Conservation (phyloP, 2,888 invertebrate species). For the Tridacna gigas region DNA sequence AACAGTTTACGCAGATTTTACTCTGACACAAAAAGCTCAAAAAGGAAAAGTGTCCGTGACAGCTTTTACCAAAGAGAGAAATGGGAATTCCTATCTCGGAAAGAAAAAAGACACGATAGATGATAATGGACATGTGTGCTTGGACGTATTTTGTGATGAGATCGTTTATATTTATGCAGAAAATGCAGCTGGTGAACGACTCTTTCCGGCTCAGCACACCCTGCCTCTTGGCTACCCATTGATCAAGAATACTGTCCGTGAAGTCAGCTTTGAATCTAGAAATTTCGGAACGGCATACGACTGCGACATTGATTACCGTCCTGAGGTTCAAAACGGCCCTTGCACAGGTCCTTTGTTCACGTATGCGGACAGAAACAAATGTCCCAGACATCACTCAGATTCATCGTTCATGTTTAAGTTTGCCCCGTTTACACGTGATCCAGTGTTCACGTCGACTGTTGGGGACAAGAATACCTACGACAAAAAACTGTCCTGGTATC, state of each 20-base stretch:
- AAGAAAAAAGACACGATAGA: slow-evolving; percentile 7
- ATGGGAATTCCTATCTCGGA: slow-evolving; percentile 5
- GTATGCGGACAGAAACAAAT: slow-evolving; percentile 1
- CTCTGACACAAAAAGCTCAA: neutral
- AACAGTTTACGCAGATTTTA: slow-evolving; percentile 30
- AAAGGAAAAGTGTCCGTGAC: slow-evolving; percentile 9
- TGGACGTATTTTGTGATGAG: slow-evolving; percentile 25
- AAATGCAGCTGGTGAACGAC: slow-evolving; percentile 12
- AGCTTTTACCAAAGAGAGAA: slow-evolving; percentile 7
- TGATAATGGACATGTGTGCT: slow-evolving; percentile 18
- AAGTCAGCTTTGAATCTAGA: slow-evolving; percentile 31
- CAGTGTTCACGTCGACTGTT: neutral
- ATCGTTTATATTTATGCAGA: slow-evolving; percentile 20
- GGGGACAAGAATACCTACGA: slow-evolving; percentile 25
- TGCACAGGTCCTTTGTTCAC: slow-evolving; percentile 31
- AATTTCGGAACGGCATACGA: slow-evolving; percentile 24
- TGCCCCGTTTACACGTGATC: slow-evolving; percentile 36
- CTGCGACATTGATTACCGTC: neutral
- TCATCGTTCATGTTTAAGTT: slow-evolving; percentile 39
- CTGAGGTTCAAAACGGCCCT: slow-evolving; percentile 4
- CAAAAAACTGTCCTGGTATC: slow-evolving; percentile 51
- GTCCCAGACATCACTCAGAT: neutral
- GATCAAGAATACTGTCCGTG: neutral
- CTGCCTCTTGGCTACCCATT: slow-evolving; percentile 20
- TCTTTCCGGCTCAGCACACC: slow-evolving; percentile 21